Base-by-base conservation (phyloP, 2,113 vertebrate species). In the Lutjanus erythropterus region DNA sequence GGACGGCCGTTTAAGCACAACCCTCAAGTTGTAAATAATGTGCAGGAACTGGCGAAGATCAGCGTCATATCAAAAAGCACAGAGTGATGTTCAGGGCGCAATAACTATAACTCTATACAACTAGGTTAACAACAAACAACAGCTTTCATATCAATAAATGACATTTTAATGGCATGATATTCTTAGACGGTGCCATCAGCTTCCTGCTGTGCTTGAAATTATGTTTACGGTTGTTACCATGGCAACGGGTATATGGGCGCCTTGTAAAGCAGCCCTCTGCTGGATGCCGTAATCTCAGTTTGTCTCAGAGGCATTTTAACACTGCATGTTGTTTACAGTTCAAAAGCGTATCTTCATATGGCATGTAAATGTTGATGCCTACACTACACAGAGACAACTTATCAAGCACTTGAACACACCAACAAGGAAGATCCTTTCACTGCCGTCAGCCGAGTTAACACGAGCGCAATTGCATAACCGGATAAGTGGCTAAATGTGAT, bases 101-200 rank as follows among this genome's bases (percentile, higher is more conserved):
- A n/a, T n/a, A n/a, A n/a, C n/a, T n/a, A n/a, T n/a, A n/a, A n/a
- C n/a, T n/a, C n/a, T n/a, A n/a, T n/a, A n/a, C n/a, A n/a, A n/a
- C n/a, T n/a, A n/a, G 49, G 16, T 8, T 46, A 25, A 65, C 31
- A n/a, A 72, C 55, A 80, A 83, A 59, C 52, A 55, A 23, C 60
- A 86, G 61, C 70, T 53, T 61, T 41, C 31, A 67, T 67, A 44
- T 78, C 27, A 42, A 68, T 64, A 70, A 82, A 73, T 41, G 9
- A 46, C 66, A 65, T 46, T 73, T 67, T 76, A 65, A 73, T 58
- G 73, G 42, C 44, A 44, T 42, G 47, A 49, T 74, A 77, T 73
- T 85, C 67, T 68, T 68, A 41, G 21, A 68, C 7, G 25, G 41
- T 21, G 25, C 41, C 37, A 49, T 55, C 49, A 39, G 74, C 50